These are phyloP conservation scores for Ardeotis arabs DNA, from an alignment of 2,113 vertebrate genomes.

Conservation along the genomic window DNA sequence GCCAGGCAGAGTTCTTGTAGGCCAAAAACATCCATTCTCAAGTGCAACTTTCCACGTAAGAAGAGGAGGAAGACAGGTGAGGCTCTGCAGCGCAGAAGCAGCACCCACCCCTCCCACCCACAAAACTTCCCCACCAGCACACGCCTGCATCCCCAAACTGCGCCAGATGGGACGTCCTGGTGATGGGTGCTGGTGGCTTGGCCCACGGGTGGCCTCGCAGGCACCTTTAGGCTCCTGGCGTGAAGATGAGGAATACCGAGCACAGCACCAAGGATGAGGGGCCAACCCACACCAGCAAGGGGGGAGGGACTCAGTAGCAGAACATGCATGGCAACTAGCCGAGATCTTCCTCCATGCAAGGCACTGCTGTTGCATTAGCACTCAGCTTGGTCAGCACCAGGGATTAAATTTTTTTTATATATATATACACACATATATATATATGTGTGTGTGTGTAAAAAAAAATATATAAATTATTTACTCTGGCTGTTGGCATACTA, in stretches of 20 bases:
- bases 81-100: background rate
- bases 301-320: background rate
- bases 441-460: no score
- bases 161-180: fast-evolving
- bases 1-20: background rate
- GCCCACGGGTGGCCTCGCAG: background rate
- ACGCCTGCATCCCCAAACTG: fast-evolving
- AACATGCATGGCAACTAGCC: background rate
- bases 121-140: background rate
- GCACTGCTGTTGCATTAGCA: background rate
- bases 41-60: background rate
- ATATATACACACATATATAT: background rate
- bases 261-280: fast-evolving
- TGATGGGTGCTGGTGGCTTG: background rate
- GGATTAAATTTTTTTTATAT: background rate
- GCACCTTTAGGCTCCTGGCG: background rate
- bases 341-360: background rate
- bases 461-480: background rate
- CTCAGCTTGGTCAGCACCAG: background rate
- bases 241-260: background rate
- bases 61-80: background rate
- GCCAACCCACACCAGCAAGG: background rate
- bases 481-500: background rate
- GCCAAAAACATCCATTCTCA: background rate
- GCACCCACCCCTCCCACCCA: fast-evolving